A percentile compares a stretch with the other conserved stretches of the same genome.
phyloP scores from a whole-genome alignment of 1,140 invertebrate species.

The Aradophagus sp. region DNA sequence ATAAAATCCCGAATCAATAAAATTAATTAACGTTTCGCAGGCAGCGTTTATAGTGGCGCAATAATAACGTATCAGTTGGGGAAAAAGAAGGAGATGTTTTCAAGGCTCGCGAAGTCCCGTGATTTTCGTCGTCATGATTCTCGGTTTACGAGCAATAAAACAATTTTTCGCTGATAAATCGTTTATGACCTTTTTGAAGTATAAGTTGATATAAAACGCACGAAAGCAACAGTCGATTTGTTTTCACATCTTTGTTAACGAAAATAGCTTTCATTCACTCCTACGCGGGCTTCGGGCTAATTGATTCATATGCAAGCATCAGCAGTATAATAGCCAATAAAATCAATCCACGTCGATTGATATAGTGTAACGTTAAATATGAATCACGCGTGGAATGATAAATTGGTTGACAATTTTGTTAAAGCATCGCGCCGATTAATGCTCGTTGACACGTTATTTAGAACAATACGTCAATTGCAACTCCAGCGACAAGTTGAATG shows the following conservation, averaged over 20 bases:
- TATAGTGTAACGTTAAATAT: conserved; percentile 20
- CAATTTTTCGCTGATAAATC: no score
- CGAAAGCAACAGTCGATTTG: no score
- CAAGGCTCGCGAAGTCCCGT: no score
- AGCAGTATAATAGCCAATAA: conserved; percentile 14
- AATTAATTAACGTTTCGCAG: conserved; percentile 24
- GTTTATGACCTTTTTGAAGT: no score
- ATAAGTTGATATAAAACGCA: no score
- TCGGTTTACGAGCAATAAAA: no score
- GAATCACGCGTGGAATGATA: conserved; percentile 11
- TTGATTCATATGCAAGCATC: conserved; percentile 15
- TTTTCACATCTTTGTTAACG: no score
- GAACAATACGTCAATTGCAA: no score
- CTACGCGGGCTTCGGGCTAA: conserved; percentile 2
- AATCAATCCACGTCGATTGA: conserved; percentile 17
- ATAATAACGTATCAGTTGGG: no score
- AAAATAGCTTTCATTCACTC: background rate
- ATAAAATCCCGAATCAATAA: conserved; percentile 24
- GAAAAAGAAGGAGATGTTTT: no score
- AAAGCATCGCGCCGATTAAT: conserved; percentile 12
- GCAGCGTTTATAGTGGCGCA: background rate
- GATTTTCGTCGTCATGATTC: no score
- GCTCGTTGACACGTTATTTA: conserved; percentile 6
- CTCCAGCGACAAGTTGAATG: no score
- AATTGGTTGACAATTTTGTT: conserved; percentile 28